phyloP scores from a whole-genome alignment of 2,113 vertebrate genomes.

The Riparia riparia region DNA sequence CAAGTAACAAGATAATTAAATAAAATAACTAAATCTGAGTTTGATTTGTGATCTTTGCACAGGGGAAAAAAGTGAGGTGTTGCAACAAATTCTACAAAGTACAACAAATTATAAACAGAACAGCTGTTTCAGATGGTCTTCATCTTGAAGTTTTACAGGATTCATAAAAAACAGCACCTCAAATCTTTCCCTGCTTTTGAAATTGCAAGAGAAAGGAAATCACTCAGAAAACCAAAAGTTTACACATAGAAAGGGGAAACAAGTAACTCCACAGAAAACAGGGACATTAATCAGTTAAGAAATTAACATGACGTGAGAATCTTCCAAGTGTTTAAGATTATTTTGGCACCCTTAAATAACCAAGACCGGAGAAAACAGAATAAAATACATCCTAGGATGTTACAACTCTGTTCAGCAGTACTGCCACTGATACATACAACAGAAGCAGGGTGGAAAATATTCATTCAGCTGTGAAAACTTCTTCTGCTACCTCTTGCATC shows the following conservation, averaged over 20 bases:
- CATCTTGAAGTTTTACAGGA: neutral
- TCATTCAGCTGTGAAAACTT: neutral
- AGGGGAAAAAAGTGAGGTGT: neutral
- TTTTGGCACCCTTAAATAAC: neutral
- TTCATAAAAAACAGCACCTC: neutral
- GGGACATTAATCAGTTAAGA: neutral
- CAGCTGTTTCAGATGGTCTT: neutral
- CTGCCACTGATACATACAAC: neutral
- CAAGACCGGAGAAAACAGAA: neutral
- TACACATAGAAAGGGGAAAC: neutral
- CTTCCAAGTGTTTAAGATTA: neutral
- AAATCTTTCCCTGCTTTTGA: neutral
- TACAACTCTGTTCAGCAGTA: neutral
- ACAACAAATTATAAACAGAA: neutral
- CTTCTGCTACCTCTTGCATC: neutral
- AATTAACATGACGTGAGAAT: neutral
- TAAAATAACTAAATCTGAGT: neutral
- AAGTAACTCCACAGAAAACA: neutral
- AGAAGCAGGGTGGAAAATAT: neutral
- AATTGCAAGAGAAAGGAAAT: neutral
- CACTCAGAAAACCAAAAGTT: neutral
- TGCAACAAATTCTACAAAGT: neutral
- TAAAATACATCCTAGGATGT: neutral
- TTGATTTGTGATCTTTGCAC: neutral
- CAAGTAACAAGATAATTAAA: neutral